Conservation (phyloP, 2,113 vertebrate species). For the Podocnemis expansa region DNA sequence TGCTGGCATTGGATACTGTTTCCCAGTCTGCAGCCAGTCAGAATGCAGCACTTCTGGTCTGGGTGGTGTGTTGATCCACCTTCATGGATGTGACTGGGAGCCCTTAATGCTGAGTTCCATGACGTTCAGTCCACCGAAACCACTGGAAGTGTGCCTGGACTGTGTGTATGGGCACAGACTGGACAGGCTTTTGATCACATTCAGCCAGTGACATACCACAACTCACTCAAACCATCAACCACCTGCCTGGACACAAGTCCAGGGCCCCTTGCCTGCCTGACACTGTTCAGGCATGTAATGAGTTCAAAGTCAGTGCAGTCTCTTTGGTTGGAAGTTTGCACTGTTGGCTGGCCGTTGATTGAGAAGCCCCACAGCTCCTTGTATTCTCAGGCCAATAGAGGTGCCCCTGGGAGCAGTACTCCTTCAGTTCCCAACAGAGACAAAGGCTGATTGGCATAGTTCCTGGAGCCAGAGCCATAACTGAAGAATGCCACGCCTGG, state of each 20-base stretch:
- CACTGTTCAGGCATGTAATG: not conserved
- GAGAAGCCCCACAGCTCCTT: not conserved
- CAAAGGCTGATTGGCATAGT: not conserved
- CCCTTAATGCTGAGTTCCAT: not conserved
- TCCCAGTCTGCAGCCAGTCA: not conserved
- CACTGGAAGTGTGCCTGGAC: not conserved
- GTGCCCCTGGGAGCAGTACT: not conserved
- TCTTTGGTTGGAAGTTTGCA: not conserved
- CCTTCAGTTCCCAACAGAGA: not conserved
- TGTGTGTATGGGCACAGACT: not conserved
- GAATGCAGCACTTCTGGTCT: not conserved
- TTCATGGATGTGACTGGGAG: not conserved
- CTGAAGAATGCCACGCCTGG: no score
- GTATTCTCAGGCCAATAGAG: not conserved
- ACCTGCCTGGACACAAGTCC: not conserved
- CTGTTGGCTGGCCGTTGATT: not conserved
- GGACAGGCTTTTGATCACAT: not conserved
- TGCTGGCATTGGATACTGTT: not conserved
- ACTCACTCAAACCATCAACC: not conserved
- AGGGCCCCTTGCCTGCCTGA: not conserved
- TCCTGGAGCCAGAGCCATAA: not conserved
- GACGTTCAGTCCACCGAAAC: not conserved
- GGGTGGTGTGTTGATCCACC: not conserved
- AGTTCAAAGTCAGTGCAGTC: not conserved
- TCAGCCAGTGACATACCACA: not conserved